phyloP scores from a whole-genome alignment of 2,113 vertebrate genomes.

The Toxotes jaculatrix region DNA sequence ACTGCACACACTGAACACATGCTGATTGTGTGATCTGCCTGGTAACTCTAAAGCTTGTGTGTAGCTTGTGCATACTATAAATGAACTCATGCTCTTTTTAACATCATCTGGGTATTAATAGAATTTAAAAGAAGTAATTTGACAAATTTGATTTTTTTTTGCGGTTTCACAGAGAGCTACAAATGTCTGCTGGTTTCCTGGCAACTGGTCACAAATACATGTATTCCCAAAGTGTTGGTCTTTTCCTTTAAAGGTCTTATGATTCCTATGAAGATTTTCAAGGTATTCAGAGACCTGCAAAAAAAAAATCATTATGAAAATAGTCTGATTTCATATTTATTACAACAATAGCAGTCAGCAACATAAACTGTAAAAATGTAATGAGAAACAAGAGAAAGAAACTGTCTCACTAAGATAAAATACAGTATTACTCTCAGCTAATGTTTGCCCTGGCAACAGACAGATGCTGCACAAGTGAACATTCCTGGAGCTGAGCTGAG shows the following conservation, averaged over 20 bases:
- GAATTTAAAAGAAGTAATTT: not conserved
- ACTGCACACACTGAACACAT: slow-evolving; percentile 33
- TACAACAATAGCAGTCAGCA: not conserved
- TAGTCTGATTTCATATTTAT: not conserved
- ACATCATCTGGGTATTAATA: not conserved
- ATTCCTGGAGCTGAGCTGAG: slow-evolving; percentile 60
- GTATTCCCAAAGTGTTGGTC: not conserved
- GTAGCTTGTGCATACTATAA: not conserved
- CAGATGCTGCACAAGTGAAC: slow-evolving; percentile 25
- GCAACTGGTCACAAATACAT: not conserved
- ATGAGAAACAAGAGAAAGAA: not conserved
- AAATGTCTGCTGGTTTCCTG: not conserved
- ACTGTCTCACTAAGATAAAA: not conserved
- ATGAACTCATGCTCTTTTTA: not conserved
- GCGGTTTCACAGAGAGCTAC: not conserved
- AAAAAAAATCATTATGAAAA: not conserved
- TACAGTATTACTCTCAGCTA: slow-evolving; percentile 17
- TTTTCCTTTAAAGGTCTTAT: not conserved
- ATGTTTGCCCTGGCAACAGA: slow-evolving; percentile 40
- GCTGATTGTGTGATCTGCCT: slow-evolving; percentile 24
- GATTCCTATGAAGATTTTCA: not conserved
- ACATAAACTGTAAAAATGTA: not conserved
- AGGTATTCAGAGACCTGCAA: not conserved
- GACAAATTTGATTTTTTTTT: not conserved
- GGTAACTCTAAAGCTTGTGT: slow-evolving; percentile 13